A percentile compares a stretch with the other conserved stretches of the same genome.
Evolutionary conservation across 2,888 invertebrate genomes (phyloP).

Genomic region (Drosophila mettleri): DNA sequence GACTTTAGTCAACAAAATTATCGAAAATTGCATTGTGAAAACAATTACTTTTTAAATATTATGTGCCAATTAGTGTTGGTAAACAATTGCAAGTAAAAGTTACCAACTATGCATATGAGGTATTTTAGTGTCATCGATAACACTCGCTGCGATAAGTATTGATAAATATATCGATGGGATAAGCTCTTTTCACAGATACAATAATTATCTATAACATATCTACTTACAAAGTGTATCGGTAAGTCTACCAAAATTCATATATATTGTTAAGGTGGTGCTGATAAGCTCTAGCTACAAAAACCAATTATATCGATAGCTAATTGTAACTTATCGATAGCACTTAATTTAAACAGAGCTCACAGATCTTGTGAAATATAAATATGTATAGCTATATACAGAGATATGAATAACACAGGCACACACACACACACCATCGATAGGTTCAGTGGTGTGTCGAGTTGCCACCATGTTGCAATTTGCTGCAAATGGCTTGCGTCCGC

Average conservation of each 20-base stretch:
- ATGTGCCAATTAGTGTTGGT: background rate
- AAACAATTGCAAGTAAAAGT: background rate
- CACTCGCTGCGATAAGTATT: background rate
- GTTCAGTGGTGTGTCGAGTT: conserved; percentile 9
- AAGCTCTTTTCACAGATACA: no score
- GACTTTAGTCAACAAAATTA: no score
- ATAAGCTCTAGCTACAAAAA: background rate
- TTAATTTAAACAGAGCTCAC: background rate
- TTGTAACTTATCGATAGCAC: conserved; percentile 8
- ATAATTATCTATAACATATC: no score
- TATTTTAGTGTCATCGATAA: background rate
- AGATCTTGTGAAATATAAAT: no score
- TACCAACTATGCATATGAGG: background rate
- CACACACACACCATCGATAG: background rate
- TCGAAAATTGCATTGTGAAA: background rate
- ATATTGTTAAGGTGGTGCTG: background rate
- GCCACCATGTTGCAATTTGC: conserved; percentile 3
- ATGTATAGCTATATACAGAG: no score
- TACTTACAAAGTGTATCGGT: no score
- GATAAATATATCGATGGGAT: background rate
- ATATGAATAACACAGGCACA: no score
- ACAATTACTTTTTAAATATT: background rate
- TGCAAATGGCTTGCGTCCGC: conserved; percentile 19
- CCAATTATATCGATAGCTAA: background rate
- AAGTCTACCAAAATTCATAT: no score